Conservation (phyloP, 1,140 invertebrate species). For the Euura saliciscinereae region DNA sequence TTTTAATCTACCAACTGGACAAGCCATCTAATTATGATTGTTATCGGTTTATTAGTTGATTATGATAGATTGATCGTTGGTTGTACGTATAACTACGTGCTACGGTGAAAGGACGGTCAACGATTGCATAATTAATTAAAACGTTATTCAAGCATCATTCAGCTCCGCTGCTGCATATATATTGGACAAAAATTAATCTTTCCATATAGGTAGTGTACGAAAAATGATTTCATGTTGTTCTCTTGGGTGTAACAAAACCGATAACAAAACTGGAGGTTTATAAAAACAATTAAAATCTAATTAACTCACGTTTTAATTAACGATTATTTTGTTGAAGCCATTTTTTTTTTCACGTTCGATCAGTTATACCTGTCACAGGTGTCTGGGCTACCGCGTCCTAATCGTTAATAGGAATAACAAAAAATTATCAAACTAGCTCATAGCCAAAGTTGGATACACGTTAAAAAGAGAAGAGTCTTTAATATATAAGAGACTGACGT, state of each 20-base stretch:
- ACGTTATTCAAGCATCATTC: not conserved
- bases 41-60: slow-evolving; percentile 28
- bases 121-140: slow-evolving; percentile 11
- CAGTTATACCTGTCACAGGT: no score
- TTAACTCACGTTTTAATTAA: no score
- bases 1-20: not conserved
- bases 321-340: no score
- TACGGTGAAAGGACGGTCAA: slow-evolving; percentile 4
- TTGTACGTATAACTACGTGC: not conserved
- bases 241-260: not conserved
- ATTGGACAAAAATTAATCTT: slow-evolving; percentile 16
- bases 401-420: not conserved
- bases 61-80: slow-evolving; percentile 22
- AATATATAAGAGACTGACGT: not conserved
- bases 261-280: not conserved
- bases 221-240: not conserved
- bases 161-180: not conserved
- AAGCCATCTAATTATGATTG: slow-evolving; percentile 27
- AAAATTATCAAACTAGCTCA: not conserved
- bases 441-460: not conserved
- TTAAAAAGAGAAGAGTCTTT: not conserved
- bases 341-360: no score
- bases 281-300: no score
- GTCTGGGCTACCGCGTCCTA: not conserved
- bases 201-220: not conserved